These are phyloP conservation scores for Metacarcinus magister DNA, from an alignment of 2,888 invertebrate species.

Conservation along the genomic window DNA sequence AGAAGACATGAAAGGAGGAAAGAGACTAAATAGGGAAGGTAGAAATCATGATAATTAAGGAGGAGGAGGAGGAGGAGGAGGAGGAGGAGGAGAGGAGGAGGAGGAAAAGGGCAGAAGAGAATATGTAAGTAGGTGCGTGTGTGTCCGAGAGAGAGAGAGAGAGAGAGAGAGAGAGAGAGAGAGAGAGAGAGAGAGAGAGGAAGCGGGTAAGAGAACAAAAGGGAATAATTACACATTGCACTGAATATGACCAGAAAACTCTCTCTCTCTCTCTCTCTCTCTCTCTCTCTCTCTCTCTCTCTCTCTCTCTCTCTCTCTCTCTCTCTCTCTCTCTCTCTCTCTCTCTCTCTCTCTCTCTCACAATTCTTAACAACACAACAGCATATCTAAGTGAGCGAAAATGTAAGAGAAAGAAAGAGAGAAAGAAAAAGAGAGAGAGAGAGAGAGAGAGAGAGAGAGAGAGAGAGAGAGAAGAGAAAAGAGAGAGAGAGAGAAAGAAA, in stretches of 20 bases:
- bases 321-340: conserved; percentile 15
- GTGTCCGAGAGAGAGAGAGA: not conserved
- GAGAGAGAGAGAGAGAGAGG: not conserved
- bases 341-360: not conserved
- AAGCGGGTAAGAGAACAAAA: not conserved
- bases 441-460: too few species aligned
- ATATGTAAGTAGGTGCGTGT: not conserved
- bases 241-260: not conserved
- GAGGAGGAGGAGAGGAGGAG: too few species aligned
- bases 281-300: conserved; percentile 26
- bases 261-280: conserved; percentile 26
- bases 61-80: not conserved
- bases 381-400: not conserved
- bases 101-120: not conserved
- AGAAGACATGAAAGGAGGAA: not conserved
- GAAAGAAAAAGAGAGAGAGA: too few species aligned
- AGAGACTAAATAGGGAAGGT: not conserved
- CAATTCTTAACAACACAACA: too few species aligned
- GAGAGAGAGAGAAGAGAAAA: too few species aligned
- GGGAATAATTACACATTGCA: too few species aligned
- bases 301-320: conserved; percentile 3
- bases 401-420: not conserved
- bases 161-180: not conserved
- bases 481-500: not conserved
- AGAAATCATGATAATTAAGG: conserved; percentile 27